Evolutionary conservation across 2,113 vertebrate species (phyloP).

Genomic region (Myotis yumanensis): DNA sequence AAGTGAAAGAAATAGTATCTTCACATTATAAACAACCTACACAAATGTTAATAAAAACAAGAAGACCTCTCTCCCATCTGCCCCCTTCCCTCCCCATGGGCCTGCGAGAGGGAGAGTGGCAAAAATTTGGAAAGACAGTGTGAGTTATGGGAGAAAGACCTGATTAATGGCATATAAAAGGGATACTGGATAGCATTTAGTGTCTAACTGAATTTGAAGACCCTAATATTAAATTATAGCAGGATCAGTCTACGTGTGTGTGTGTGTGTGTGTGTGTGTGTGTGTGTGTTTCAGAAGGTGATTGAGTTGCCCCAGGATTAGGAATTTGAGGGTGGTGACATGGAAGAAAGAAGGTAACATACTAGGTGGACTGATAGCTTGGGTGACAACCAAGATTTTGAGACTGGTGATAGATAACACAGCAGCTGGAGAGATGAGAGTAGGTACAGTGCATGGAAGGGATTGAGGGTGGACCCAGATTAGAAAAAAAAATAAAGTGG

Average conservation of each 20-base stretch:
- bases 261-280: not conserved
- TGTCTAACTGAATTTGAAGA: not conserved
- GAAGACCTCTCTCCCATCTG: not conserved
- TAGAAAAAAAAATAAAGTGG: not conserved
- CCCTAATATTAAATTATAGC: not conserved
- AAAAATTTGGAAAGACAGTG: not conserved
- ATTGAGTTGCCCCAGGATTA: not conserved
- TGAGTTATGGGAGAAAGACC: not conserved
- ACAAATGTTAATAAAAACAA: not conserved
- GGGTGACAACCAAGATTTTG: not conserved
- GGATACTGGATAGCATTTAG: not conserved
- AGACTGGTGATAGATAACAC: not conserved
- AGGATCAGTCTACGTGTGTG: not conserved
- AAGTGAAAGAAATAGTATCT: not conserved
- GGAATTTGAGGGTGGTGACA: not conserved
- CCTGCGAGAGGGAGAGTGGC: not conserved
- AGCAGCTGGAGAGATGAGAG: not conserved
- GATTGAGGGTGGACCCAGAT: not conserved
- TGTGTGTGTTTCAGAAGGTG: not conserved
- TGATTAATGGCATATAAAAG: not conserved
- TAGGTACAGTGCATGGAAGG: not conserved
- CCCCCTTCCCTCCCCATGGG: too few species aligned
- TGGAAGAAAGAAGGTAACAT: slow-evolving; percentile 11
- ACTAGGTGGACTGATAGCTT: not conserved
- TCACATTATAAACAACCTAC: not conserved